phyloP scores from a whole-genome alignment of 2,888 invertebrate species.

The Pachycephus smyrnensis region DNA sequence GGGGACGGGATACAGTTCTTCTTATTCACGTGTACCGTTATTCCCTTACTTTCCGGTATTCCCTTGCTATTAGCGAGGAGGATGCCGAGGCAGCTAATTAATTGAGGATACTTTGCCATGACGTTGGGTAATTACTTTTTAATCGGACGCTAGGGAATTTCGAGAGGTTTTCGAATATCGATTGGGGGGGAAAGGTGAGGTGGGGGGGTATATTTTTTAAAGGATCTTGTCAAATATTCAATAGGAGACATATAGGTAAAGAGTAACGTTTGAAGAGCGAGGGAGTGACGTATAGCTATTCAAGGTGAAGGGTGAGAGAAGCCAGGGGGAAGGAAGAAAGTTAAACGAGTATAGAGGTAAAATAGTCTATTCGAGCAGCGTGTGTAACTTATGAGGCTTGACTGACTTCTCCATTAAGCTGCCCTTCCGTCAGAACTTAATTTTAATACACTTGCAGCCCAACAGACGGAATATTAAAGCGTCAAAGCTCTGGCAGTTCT shows the following conservation, averaged over 20 bases:
- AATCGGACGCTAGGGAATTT: slow-evolving; percentile 27
- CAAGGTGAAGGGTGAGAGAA: neutral
- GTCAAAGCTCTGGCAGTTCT: slow-evolving; percentile 2
- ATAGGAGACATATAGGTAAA: neutral
- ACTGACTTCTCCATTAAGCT: slow-evolving; percentile 60
- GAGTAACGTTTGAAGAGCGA: neutral
- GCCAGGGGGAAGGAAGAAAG: slow-evolving; percentile 19
- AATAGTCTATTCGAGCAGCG: slow-evolving; percentile 37
- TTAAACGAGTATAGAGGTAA: slow-evolving; percentile 39
- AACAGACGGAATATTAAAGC: slow-evolving; percentile 11
- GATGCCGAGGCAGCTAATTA: slow-evolving; percentile 3
- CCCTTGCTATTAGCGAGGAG: slow-evolving; percentile 11
- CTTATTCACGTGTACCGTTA: neutral
- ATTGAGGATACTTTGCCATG: neutral
- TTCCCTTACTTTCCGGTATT: neutral
- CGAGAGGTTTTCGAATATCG: neutral
- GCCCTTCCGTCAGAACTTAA: slow-evolving; percentile 46
- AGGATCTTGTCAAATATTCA: slow-evolving; percentile 21
- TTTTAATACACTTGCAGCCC: slow-evolving; percentile 48
- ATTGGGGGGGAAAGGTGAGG: slow-evolving; percentile 3
- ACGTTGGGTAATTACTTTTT: slow-evolving; percentile 39
- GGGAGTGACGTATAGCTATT: slow-evolving; percentile 12
- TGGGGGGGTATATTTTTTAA: slow-evolving; percentile 25
- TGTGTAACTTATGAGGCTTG: slow-evolving; percentile 53
- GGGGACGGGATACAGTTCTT: neutral